Conservation (phyloP, 2,797 vertebrate genomes). For the Hyperoplus lanceolatus region DNA sequence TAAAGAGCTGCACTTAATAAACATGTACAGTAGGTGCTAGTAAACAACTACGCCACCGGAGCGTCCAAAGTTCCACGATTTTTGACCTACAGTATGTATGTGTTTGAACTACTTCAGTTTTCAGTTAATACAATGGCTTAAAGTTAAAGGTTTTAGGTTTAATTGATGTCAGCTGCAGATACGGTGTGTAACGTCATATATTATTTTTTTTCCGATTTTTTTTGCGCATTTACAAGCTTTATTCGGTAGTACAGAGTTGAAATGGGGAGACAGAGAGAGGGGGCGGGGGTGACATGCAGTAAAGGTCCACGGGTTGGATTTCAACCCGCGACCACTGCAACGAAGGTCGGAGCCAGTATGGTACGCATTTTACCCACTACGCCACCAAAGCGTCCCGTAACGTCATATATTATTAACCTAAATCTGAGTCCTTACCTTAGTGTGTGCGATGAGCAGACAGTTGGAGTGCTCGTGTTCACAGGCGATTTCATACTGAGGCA, state of each 20-base stretch:
- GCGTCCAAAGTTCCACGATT: neutral
- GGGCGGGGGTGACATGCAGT: too few relatives aligned
- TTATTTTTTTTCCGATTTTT: too few relatives aligned
- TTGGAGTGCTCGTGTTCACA: slow-evolving; percentile 97
- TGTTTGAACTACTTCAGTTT: neutral
- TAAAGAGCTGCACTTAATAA: neutral
- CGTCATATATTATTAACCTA: neutral
- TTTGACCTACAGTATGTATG: neutral
- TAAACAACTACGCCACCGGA: too few relatives aligned
- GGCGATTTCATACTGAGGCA: slow-evolving; percentile 91
- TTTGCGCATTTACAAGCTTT: too few relatives aligned
- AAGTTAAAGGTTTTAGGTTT: neutral
- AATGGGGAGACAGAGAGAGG: too few relatives aligned
- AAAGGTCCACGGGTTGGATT: too few relatives aligned
- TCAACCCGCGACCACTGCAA: too few relatives aligned
- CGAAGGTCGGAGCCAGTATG: too few relatives aligned
- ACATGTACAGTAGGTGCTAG: too few relatives aligned
- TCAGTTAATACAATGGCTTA: neutral
- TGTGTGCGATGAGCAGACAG: slow-evolving; percentile 93
- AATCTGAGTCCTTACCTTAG: slow-evolving; percentile 85
- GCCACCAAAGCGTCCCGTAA: too few relatives aligned
- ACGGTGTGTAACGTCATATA: neutral
- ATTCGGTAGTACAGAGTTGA: too few relatives aligned
- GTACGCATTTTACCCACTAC: too few relatives aligned
- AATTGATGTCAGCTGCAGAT: neutral